These are phyloP conservation scores for Pogonus chalceus DNA, from an alignment of 1,140 invertebrate species.

Conservation along the genomic window DNA sequence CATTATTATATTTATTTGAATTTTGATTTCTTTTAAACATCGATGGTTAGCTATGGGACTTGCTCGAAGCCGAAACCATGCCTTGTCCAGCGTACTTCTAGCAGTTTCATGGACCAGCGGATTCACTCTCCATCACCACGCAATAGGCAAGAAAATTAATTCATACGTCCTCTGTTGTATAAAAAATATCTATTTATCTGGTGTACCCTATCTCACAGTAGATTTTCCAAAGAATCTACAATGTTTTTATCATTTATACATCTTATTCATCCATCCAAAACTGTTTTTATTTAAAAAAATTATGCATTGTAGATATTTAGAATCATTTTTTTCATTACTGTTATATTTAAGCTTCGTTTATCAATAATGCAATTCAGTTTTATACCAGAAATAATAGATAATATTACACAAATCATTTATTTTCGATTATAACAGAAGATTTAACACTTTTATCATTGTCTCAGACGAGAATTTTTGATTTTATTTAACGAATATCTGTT, in stretches of 20 bases:
- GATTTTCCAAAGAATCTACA: background rate
- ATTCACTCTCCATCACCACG: constrained; percentile 42
- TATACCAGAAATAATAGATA: too few species aligned
- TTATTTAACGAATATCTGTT: too few species aligned
- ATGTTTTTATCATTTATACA: constrained; percentile 7
- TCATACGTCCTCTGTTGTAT: background rate
- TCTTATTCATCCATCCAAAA: too few species aligned
- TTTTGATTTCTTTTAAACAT: constrained; percentile 33
- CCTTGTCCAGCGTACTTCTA: constrained; percentile 51
- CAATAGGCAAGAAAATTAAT: constrained; percentile 38
- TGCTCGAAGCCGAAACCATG: constrained; percentile 64
- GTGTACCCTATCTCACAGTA: constrained; percentile 6
- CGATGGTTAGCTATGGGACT: constrained; percentile 53
- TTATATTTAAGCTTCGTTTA: too few species aligned
- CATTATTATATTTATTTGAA: constrained; percentile 8
- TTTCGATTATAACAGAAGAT: too few species aligned
- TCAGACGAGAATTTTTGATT: too few species aligned
- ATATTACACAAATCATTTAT: too few species aligned
- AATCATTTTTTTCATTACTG: too few species aligned
- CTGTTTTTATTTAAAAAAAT: too few species aligned
- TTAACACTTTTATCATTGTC: too few species aligned
- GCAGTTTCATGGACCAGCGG: constrained; percentile 43
- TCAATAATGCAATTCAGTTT: too few species aligned
- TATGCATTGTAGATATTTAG: too few species aligned
- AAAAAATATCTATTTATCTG: constrained; percentile 1